Conservation (phyloP, 2,113 vertebrate species). For the Hoplias malabaricus region DNA sequence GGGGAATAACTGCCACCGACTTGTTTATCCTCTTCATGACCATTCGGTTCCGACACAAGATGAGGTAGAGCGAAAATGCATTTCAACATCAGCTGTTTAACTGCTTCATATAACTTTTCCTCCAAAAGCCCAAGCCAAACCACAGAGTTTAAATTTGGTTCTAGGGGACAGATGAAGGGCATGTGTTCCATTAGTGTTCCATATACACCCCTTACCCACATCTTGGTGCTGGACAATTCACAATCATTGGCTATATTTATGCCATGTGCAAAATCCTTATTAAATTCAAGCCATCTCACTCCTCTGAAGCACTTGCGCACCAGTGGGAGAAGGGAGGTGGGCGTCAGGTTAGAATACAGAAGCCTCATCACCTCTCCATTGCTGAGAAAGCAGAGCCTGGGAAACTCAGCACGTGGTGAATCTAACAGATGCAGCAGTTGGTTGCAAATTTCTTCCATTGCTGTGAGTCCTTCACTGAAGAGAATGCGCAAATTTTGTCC, state of each 20-base stretch:
- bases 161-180: constrained; percentile 64
- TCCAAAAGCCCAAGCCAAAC: constrained; percentile 78
- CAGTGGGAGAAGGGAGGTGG: constrained; percentile 64
- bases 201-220: constrained; percentile 65
- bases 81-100: constrained; percentile 62
- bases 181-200: constrained; percentile 71
- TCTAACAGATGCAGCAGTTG: constrained; percentile 69
- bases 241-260: constrained; percentile 11
- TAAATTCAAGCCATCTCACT: constrained; percentile 64
- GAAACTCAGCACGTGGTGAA: constrained; percentile 65
- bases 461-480: constrained; percentile 65
- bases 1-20: background rate
- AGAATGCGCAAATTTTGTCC: constrained; percentile 60
- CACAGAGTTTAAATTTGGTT: constrained; percentile 57
- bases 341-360: constrained; percentile 61
- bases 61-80: constrained; percentile 60
- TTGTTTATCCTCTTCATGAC: background rate
- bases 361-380: constrained; percentile 75
- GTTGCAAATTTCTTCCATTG: constrained; percentile 73
- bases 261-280: background rate
- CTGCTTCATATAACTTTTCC: constrained; percentile 61
- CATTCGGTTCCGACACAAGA: constrained; percentile 19
- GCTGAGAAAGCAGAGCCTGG: constrained; percentile 82
- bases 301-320: constrained; percentile 76
- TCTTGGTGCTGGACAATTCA: constrained; percentile 30